Conservation (phyloP, 2,797 vertebrate species). For the Acanthurus leucopareius region DNA sequence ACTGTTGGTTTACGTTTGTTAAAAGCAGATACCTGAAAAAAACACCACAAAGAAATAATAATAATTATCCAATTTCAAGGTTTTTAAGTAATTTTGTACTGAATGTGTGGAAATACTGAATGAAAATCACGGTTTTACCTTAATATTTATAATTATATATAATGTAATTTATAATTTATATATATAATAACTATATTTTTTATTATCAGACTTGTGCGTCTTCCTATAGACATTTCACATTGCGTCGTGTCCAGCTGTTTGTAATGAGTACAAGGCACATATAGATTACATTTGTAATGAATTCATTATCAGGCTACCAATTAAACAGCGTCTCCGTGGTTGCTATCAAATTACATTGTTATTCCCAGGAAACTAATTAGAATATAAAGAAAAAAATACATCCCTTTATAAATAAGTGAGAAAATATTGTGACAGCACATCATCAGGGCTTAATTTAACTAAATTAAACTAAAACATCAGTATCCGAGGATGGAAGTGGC, state of each 20-base stretch:
- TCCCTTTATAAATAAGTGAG: neutral
- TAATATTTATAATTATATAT: no score
- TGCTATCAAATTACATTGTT: neutral
- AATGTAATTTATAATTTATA: no score
- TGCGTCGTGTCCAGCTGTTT: neutral
- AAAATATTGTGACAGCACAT: no score
- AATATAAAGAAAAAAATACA: neutral
- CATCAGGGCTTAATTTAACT: no score
- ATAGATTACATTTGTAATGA: neutral
- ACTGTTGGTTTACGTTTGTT: conserved; percentile 7
- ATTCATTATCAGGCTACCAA: neutral
- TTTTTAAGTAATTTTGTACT: neutral
- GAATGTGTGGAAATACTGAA: neutral
- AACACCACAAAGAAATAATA: neutral
- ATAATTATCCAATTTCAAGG: neutral
- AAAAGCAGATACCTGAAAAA: neutral
- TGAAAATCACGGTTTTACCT: no score
- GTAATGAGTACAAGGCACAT: neutral
- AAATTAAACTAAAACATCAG: no score
- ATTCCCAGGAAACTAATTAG: neutral
- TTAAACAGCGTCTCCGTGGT: neutral
- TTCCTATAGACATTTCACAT: no score
- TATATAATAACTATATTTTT: no score
- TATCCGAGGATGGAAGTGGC: no score
- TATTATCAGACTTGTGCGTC: neutral